Evolutionary conservation across 2,797 vertebrate genomes (phyloP).

Genomic region (Acanthis flammea): DNA sequence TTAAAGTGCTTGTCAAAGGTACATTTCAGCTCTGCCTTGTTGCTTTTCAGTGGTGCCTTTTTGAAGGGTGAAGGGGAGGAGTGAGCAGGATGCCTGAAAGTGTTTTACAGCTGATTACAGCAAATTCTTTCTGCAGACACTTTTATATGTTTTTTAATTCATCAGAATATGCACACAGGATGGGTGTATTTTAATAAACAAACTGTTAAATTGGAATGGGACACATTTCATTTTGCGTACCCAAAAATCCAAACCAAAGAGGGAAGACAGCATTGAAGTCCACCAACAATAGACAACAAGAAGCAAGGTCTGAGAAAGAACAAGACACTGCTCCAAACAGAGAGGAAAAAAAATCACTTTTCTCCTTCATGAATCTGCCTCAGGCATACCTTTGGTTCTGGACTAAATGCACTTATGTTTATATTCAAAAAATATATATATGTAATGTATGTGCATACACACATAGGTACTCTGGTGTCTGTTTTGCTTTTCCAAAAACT

Average conservation of each 20-base stretch:
- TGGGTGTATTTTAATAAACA: not conserved
- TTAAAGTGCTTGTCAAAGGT: not conserved
- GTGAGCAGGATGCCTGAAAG: not conserved
- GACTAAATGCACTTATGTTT: not conserved
- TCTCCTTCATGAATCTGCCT: not conserved
- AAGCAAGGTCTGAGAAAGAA: not conserved
- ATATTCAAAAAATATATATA: not conserved
- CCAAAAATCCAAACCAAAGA: not conserved
- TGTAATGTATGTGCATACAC: rapidly evolving
- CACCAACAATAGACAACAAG: not conserved
- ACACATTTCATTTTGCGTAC: rapidly evolving
- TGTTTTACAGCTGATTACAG: not conserved
- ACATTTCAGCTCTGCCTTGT: not conserved
- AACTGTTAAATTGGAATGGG: not conserved
- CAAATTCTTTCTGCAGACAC: not conserved
- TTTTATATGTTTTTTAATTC: not conserved
- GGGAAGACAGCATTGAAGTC: not conserved
- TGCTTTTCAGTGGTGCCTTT: not conserved
- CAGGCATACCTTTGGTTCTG: not conserved
- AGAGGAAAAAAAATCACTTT: not conserved
- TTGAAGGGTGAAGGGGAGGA: not conserved
- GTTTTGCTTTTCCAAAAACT: not conserved
- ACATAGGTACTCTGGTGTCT: not conserved
- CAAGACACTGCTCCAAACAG: not conserved
- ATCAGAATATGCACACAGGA: not conserved